Conservation (phyloP, 2,113 vertebrate species). For the Bagarius yarrelli region DNA sequence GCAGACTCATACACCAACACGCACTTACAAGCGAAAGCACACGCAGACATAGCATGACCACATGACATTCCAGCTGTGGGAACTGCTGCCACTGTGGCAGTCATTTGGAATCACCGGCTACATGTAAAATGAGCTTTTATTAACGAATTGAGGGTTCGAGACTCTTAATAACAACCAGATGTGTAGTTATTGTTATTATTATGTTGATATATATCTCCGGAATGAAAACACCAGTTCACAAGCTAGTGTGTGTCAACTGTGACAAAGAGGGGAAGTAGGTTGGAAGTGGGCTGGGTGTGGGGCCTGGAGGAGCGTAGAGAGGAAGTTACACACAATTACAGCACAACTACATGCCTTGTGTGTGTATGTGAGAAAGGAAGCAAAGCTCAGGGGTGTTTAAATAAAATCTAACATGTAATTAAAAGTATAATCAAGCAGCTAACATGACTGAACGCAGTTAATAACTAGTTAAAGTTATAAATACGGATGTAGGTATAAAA, state of each 20-base stretch:
- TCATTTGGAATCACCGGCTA: conserved; percentile 3
- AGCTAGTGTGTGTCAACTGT: too few relatives aligned
- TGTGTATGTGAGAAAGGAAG: not conserved
- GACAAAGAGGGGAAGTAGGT: conserved; percentile 52
- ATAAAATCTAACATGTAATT: not conserved
- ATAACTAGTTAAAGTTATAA: not conserved
- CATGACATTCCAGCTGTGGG: not conserved
- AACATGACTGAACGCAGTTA: not conserved
- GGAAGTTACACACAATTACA: conserved; percentile 38
- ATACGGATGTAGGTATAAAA: not conserved
- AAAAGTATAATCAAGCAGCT: not conserved
- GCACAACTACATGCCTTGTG: not conserved
- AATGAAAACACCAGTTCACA: not conserved
- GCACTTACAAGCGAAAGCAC: not conserved
- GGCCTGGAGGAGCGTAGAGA: conserved; percentile 19
- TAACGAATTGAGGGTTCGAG: not conserved
- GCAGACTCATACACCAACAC: not conserved
- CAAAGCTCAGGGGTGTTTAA: not conserved
- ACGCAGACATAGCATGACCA: not conserved
- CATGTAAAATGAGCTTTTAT: not conserved
- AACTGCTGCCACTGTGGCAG: conserved; percentile 5
- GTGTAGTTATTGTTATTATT: not conserved
- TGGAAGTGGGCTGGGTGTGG: conserved; percentile 33
- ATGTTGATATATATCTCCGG: not conserved
- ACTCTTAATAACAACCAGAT: conserved; percentile 1